These are phyloP conservation scores for Scytalopus superciliaris DNA, from an alignment of 2,113 vertebrate species.

Conservation along the genomic window DNA sequence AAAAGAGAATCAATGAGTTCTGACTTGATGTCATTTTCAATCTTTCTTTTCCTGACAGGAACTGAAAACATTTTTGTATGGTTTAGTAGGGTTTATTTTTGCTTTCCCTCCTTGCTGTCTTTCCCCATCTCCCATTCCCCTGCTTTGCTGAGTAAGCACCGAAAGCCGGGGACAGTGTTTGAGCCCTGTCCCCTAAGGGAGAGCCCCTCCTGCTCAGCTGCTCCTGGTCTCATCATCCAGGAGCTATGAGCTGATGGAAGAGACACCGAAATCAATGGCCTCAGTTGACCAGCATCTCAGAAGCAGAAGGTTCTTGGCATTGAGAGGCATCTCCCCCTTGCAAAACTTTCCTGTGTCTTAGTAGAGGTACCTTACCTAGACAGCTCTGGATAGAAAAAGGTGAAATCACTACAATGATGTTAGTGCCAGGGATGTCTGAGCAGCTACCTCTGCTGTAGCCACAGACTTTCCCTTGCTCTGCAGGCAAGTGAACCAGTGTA, in stretches of 20 bases:
- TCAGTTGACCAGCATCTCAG: background rate
- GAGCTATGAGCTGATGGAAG: accelerated
- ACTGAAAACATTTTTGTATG: conserved; percentile 22
- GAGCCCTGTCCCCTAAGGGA: background rate
- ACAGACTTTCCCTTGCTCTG: background rate
- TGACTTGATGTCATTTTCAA: conserved; percentile 57
- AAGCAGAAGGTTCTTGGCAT: background rate
- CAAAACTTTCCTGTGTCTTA: background rate
- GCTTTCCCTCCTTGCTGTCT: background rate
- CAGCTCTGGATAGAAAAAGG: background rate
- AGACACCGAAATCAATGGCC: background rate
- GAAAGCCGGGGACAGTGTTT: background rate
- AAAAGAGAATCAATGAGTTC: conserved; percentile 27
- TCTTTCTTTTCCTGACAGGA: conserved; percentile 9
- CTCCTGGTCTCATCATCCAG: background rate
- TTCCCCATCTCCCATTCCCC: background rate
- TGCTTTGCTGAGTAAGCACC: background rate
- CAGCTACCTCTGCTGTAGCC: background rate
- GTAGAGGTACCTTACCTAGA: background rate
- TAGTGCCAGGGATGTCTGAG: background rate
- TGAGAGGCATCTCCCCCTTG: accelerated
- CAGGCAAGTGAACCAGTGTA: accelerated
- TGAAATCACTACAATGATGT: background rate
- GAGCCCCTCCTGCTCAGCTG: accelerated
- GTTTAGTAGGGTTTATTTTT: background rate